Base-by-base conservation (phyloP, 2,797 vertebrate species). In the Fistularia tabacaria region DNA sequence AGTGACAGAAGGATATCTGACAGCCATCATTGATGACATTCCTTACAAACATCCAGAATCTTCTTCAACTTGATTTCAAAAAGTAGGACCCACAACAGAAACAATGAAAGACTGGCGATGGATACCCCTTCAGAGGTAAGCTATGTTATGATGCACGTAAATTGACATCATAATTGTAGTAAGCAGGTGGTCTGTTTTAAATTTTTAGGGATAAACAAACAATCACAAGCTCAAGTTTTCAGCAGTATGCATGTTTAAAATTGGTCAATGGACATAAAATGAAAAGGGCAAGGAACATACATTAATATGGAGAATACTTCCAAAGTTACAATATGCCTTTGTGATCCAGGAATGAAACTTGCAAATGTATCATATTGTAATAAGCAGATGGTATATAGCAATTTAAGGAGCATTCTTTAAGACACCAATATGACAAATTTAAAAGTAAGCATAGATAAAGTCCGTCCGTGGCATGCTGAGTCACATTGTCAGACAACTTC, bases 91-190 rank as follows among this genome's bases (percentile, higher is more conserved):
- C 46, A 45, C 46, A 54, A 39, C 66, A 48, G 46, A n/a, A 36
- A 79, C 64, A 65, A 92, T 90, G 91, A 94, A 92, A 83, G 93
- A 93, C 86, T 91, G 92, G 92, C 64, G 52, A 65, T 91, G 90
- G 91, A 88, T 87, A 66, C 91, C 92, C 0, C 80, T 91, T 43
- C 90, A 92, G 76, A 92, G 89, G 92, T 93, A 92, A 91, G 89
- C 15, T 9, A 8, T 42, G 14, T 37, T 49, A 13, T 15, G 48
- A 54, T 67, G 36, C 7, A 44, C 14, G 25, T 25, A 25, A 25
- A 25, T 58, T 12, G 37, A 56, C 49, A 56, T 25, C 38, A 68
- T 43, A 57, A 51, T 36, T 14, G 15, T 39, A 11, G 53, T n/a
- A n/a, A 39, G 6, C 42, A 44, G 3, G 10, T n/a, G 12, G 53